phyloP scores from a whole-genome alignment of 2,888 invertebrate genomes.

The Oxystoma pomonae region DNA sequence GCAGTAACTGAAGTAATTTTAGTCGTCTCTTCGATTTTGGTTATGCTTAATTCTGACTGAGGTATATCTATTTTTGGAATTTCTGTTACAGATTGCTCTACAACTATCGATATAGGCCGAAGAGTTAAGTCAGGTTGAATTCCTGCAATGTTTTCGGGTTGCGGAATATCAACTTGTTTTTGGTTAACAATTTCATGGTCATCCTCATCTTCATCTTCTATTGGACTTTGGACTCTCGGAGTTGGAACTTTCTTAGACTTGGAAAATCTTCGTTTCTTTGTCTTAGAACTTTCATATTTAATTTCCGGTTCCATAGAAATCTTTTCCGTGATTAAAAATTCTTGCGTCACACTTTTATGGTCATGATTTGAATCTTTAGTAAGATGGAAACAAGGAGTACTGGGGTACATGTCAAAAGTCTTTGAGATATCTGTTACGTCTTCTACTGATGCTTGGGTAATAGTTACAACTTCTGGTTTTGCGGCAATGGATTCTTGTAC shows the following conservation, averaged over 20 bases:
- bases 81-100: slow-evolving; percentile 2
- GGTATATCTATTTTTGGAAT: neutral
- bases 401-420: too few species aligned
- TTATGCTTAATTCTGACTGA: neutral
- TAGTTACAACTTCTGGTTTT: slow-evolving; percentile 11
- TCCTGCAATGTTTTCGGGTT: neutral
- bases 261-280: slow-evolving; percentile 29
- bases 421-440: neutral
- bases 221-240: slow-evolving; percentile 24
- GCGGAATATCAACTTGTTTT: neutral
- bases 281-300: slow-evolving; percentile 8
- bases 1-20: neutral
- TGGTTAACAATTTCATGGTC: slow-evolving; percentile 10
- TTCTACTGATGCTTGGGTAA: slow-evolving; percentile 1
- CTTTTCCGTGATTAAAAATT: slow-evolving; percentile 25
- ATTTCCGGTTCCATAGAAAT: slow-evolving; percentile 14
- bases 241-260: slow-evolving; percentile 22
- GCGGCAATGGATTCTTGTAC: slow-evolving; percentile 9
- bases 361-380: slow-evolving; percentile 10
- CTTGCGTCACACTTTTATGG: slow-evolving; percentile 12
- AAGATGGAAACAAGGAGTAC: neutral
- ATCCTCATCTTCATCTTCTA: slow-evolving; percentile 12
- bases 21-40: neutral
- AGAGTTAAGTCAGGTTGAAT: slow-evolving; percentile 9
- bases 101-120: neutral